Evolutionary conservation across 2,888 invertebrate genomes (phyloP).

Genomic region (Platycheirus rosarum): DNA sequence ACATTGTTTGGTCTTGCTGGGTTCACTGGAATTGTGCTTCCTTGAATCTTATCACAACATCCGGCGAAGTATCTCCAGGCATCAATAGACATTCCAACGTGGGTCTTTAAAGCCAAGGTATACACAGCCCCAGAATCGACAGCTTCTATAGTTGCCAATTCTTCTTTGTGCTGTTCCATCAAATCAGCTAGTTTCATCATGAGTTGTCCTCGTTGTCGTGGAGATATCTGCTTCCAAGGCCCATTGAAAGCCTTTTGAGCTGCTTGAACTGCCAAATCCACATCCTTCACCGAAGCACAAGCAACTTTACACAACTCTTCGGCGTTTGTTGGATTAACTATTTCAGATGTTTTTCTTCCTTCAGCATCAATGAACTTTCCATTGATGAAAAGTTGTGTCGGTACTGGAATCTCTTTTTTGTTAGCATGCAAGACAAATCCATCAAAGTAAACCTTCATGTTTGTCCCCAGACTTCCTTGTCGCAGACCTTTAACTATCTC

Average conservation of each 20-base stretch:
- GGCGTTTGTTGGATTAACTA: slow-evolving; percentile 94
- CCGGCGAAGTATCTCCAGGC: slow-evolving; percentile 98
- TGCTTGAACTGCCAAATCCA: slow-evolving; percentile 93
- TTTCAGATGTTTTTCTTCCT: slow-evolving; percentile 85
- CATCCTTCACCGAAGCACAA: slow-evolving; percentile 90
- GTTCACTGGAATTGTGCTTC: slow-evolving; percentile 94
- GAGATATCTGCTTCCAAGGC: slow-evolving; percentile 97
- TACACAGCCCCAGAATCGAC: slow-evolving; percentile 98
- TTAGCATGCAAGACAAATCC: slow-evolving; percentile 91
- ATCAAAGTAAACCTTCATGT: slow-evolving; percentile 85
- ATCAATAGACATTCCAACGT: slow-evolving; percentile 98
- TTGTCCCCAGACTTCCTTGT: slow-evolving; percentile 84
- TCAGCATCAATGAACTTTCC: slow-evolving; percentile 94
- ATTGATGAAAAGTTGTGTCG: slow-evolving; percentile 95
- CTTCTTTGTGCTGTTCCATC: slow-evolving; percentile 97
- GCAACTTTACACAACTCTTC: slow-evolving; percentile 89
- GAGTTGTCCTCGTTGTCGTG: slow-evolving; percentile 93
- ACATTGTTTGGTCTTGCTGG: slow-evolving; percentile 96
- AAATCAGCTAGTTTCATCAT: slow-evolving; percentile 95
- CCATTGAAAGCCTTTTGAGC: slow-evolving; percentile 95
- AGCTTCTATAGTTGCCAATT: slow-evolving; percentile 96
- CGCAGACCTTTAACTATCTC: slow-evolving; percentile 87
- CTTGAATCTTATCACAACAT: slow-evolving; percentile 98
- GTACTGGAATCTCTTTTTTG: slow-evolving; percentile 92
- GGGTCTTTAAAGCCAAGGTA: slow-evolving; percentile 97